Base-by-base conservation (phyloP, 1,140 invertebrate genomes). In the Theocolax elegans region DNA sequence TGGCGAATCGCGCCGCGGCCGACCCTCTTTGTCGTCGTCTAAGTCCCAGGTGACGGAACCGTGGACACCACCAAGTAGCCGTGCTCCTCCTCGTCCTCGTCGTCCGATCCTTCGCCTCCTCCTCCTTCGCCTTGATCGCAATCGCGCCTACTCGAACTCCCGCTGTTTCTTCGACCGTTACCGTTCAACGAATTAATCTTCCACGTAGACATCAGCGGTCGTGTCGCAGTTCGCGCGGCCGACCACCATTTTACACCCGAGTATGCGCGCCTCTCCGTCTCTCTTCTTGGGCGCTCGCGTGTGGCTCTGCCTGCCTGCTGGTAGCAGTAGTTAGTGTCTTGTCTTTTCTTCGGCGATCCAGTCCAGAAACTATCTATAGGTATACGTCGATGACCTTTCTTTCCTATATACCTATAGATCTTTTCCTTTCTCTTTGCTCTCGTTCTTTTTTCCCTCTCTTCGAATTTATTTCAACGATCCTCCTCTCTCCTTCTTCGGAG, bases 181-280 rank as follows among this genome's bases (percentile, higher is more conserved):
- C 56, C 29, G 53, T 21, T 49, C 19, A n/a, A 29, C 40, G 42
- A 17, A 25, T 67, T 49, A 58, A 46, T 53, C 25, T 54, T 69
- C 67, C 67, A 69, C 67, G 67, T 69, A 69, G 53, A 54, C 67
- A 54, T 69, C 29, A 69, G 67, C 27, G 48, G 23, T 31, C 54
- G 66, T 53, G 35, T 60, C 54, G 35, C 56, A 68, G 35, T 68
- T 56, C 46, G 19, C 44, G 25, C 56, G 19, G 56, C 29, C 66
- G 56, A 68, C 67, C 67, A 63, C 67, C 67, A 69, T 69, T 69
- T 69, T 69, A 69, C 48, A 54, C 25, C 35, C 59, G 49, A 62
- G 58, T 35, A 19, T 25, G n/a, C 64, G 40, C 38, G 13, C 4
- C 42, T 48, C 35, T 40, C 9, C 7, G 1, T 27, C 38, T 29